Evolutionary conservation across 2,797 vertebrate species (phyloP), one percentile per base, ranked within the genome.

Genomic region (Hozukius guyotensis): DNA sequence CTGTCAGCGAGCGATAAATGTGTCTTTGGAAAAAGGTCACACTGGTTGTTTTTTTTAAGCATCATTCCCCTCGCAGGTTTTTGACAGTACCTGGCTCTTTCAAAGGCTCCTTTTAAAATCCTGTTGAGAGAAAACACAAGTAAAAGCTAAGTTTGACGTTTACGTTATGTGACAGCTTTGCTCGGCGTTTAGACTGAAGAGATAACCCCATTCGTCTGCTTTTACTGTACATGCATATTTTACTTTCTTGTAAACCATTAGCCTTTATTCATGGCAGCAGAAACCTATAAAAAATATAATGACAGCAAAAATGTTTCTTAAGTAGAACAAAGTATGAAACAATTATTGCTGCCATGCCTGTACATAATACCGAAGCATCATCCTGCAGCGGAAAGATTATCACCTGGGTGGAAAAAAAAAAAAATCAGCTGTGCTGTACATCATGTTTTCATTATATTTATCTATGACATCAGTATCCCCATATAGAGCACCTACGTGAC

Each of bases 1-100:
- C 77, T 85, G 85, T 89, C 80, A 78, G 46, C 22, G 59, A 75
- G 74, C 72, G 57, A 88, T 90, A 81, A 84, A 75, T 83, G 83
- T 12, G 8, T 77, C 71, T 81, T 67, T 86, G 55, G 73, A 72
- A 86, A 49, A 89, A 89, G 80, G 81, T 85, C 83, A 75, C 7
- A 2, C 36, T 27, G 74, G 25, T 71, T 75, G 31, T 82, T 77
- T 77, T 78, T 76, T 89, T 79, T 46, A 81, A 79, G 66, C 77
- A 73, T 31, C 83, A 73, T 13, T 61, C 32, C 88, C 65, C 75
- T 72, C 52, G 31, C 79, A 81, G 87, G 75, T 22, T 62, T 82
- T 80, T 77, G 57, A 70, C 61, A 36, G 86, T 20, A 68, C 72
- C 64, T 57, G 52, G 8, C 32, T 82, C 49, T 77, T 78, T 89